Conservation (phyloP, 1,140 invertebrate genomes). For the Drosophila sp. region DNA sequence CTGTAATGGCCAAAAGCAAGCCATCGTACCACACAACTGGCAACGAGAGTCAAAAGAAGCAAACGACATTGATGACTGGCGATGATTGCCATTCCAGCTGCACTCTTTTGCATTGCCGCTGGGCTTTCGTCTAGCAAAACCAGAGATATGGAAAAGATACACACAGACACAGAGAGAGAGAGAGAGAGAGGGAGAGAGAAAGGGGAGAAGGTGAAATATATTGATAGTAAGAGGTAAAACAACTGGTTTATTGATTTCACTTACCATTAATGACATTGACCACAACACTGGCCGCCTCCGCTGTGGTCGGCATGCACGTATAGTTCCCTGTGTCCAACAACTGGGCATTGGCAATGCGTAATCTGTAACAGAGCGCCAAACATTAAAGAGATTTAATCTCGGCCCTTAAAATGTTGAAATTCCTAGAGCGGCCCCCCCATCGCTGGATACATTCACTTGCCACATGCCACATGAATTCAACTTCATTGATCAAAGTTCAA, state of each 20-base stretch:
- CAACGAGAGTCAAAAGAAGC: constrained; percentile 53
- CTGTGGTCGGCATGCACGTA: constrained; percentile 92
- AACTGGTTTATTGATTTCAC: constrained; percentile 14
- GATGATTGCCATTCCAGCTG: constrained; percentile 29
- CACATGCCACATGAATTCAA: constrained; percentile 63
- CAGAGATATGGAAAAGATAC: constrained; percentile 3
- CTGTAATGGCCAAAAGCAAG: constrained; percentile 28
- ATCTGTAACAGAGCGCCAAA: constrained; percentile 80
- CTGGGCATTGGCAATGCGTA: constrained; percentile 89
- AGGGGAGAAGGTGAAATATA: constrained; percentile 5
- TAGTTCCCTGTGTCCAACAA: constrained; percentile 92
- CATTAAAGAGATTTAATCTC: constrained; percentile 21
- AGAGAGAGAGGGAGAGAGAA: neutral
- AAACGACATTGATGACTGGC: constrained; percentile 10
- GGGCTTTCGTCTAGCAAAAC: constrained; percentile 90
- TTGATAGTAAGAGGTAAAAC: constrained; percentile 4
- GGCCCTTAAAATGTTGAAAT: neutral
- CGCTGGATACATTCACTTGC: constrained; percentile 37
- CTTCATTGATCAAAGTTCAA: constrained; percentile 72
- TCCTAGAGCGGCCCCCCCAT: no score
- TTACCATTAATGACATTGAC: constrained; percentile 96
- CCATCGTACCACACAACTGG: constrained; percentile 71
- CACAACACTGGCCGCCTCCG: constrained; percentile 91
- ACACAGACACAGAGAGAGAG: constrained; percentile 2
- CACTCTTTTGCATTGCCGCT: constrained; percentile 92